phyloP scores from a whole-genome alignment of 2,113 vertebrate species.

The Theristicus caerulescens region DNA sequence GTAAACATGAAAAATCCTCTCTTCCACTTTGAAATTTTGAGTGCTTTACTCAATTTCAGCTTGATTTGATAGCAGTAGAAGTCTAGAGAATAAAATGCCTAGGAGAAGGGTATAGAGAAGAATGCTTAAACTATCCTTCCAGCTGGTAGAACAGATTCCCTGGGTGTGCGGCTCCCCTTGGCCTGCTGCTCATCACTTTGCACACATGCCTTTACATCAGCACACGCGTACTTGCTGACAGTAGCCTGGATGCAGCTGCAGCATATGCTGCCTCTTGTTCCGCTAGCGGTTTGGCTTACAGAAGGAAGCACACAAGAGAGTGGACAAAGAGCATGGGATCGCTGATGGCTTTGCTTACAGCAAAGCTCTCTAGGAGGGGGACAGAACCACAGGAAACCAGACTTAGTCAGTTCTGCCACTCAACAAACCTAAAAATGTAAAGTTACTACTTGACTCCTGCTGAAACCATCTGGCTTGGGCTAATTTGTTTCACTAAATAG shows the following conservation, averaged over 20 bases:
- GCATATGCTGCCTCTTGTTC: background rate
- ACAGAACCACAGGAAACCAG: background rate
- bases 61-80: background rate
- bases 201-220: accelerated
- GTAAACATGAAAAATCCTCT: background rate
- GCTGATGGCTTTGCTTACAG: background rate
- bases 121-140: background rate
- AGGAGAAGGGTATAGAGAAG: background rate
- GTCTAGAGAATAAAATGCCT: background rate
- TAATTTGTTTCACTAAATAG: background rate
- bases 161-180: accelerated
- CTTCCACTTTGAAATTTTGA: background rate
- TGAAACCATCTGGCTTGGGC: background rate
- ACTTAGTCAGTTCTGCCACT: background rate
- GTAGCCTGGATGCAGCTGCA: background rate
- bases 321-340: accelerated
- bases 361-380: background rate
- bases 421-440: background rate
- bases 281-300: no score
- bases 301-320: background rate
- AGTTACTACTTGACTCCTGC: background rate
- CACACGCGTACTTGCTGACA: accelerated
- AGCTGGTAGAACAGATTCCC: background rate
- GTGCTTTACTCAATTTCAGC: background rate
- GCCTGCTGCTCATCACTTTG: accelerated